Base-by-base conservation (phyloP, 2,113 vertebrate species). In the Girardinichthys multiradiatus region DNA sequence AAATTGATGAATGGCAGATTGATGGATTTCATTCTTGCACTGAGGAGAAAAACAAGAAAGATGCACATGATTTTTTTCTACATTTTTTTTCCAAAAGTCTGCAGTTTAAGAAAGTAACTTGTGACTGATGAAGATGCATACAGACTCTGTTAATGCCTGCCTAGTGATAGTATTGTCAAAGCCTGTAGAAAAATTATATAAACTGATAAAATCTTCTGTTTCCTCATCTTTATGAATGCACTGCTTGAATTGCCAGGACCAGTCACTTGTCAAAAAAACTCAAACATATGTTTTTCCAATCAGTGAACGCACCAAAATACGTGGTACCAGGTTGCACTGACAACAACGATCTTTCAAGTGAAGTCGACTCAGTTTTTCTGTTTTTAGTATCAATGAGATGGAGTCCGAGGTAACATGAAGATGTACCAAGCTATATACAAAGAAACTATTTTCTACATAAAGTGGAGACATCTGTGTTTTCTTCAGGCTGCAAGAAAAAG, bases 1-100 rank as follows among this genome's bases (percentile, higher is more conserved):
- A 92, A 94, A 94, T 94, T 96, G 96, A 97, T 97, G 94, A 95
- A 97, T 95, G 92, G 93, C 87, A 87, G 92, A 86, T 90, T 95
- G 96, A 96, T 94, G 93, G 95, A 96, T 96, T 96, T 97, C 87
- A 95, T 95, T 96, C 82, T 62, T 82, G 66, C 35, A 48, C 74
- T 69, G 66, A 89, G 72, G 80, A 79, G 81, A 74, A 88, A 86
- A 90, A 85, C 75, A 81, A 89, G 76, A 82, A 72, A 84, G 79
- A 87, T 95, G 92, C 91, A 95, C 94, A 94, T 90, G 92, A 72
- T 67, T 45, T 76, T 77, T 74, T 79, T 12, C 9, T 21, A 12
- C 12, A 33, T 31, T 26, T 3, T 3, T 65, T 76, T 80, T 71
- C 77, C 10, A 85, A 85, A 85, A 85, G 88, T 75, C 57, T n/a